phyloP scores from a whole-genome alignment of 2,797 vertebrate genomes.

The Cottoperca gobio region DNA sequence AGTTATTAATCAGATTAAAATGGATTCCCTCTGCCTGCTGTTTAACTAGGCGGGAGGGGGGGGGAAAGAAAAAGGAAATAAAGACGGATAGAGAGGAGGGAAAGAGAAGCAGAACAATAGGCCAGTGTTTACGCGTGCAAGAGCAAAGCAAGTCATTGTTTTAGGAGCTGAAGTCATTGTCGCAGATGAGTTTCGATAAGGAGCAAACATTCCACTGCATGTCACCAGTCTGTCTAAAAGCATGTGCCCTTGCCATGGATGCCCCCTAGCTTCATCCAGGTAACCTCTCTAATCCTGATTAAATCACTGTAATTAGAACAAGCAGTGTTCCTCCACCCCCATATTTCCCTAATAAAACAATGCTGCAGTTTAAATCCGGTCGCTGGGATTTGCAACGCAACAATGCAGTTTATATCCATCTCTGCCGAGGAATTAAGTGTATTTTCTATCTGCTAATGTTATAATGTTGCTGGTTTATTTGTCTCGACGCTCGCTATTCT shows the following conservation, averaged over 20 bases:
- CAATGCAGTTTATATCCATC: constrained; percentile 86
- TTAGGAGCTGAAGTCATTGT: constrained; percentile 60
- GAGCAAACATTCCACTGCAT: constrained; percentile 37
- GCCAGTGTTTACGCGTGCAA: constrained; percentile 79
- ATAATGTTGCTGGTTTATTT: constrained; percentile 83
- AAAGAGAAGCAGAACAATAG: constrained; percentile 76
- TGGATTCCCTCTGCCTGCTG: constrained; percentile 92
- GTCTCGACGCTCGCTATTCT: constrained; percentile 73
- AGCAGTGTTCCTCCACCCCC: constrained; percentile 80
- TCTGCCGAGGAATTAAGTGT: constrained; percentile 85
- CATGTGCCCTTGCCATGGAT: constrained; percentile 74
- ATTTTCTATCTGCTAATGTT: constrained; percentile 87
- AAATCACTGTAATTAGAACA: constrained; percentile 88
- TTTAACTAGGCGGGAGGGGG: constrained; percentile 87
- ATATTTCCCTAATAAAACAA: constrained; percentile 87
- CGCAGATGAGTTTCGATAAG: constrained; percentile 56
- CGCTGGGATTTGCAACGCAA: constrained; percentile 85
- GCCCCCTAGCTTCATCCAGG: constrained; percentile 81
- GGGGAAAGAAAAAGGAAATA: constrained; percentile 28
- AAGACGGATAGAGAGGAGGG: constrained; percentile 54
- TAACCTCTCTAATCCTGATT: constrained; percentile 88
- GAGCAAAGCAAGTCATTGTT: constrained; percentile 77
- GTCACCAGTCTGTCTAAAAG: constrained; percentile 58
- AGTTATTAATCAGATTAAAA: constrained; percentile 99
- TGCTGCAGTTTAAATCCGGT: constrained; percentile 83